Evolutionary conservation across 2,888 invertebrate species (phyloP).

Genomic region (Mystacides longicornis): DNA sequence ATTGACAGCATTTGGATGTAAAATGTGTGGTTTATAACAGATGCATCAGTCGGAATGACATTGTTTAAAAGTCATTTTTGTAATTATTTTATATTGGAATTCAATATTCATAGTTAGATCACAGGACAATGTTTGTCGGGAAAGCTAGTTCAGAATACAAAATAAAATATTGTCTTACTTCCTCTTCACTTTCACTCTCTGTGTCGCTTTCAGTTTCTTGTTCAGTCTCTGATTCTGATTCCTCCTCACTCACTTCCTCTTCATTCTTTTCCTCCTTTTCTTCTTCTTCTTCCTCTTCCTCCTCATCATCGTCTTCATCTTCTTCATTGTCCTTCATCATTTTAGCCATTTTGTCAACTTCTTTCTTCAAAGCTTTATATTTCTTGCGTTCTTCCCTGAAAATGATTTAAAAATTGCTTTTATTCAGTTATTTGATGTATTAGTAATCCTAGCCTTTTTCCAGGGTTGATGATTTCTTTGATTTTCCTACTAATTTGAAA

Average conservation of each 20-base stretch:
- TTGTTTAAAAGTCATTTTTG: no score
- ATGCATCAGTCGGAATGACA: no score
- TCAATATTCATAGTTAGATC: no score
- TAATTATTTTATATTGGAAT: no score
- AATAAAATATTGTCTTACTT: constrained; percentile 35
- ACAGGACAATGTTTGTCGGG: no score
- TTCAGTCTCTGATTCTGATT: constrained; percentile 59
- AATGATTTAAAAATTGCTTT: constrained; percentile 1
- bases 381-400: constrained; percentile 70
- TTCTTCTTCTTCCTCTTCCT: constrained; percentile 46
- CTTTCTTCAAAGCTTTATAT: constrained; percentile 75
- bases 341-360: constrained; percentile 86
- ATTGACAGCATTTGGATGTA: no score
- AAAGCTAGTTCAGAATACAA: no score
- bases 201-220: constrained; percentile 60
- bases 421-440: no score
- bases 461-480: no score
- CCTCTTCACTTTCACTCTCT: constrained; percentile 57
- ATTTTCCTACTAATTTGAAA: no score
- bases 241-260: constrained; percentile 53
- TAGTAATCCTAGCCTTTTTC: no score
- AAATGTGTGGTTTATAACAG: no score
- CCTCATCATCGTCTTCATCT: constrained; percentile 61
- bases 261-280: constrained; percentile 39
- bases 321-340: constrained; percentile 76